Evolutionary conservation across 2,797 vertebrate genomes (phyloP).

Genomic region (Yasuhikotakia modesta): DNA sequence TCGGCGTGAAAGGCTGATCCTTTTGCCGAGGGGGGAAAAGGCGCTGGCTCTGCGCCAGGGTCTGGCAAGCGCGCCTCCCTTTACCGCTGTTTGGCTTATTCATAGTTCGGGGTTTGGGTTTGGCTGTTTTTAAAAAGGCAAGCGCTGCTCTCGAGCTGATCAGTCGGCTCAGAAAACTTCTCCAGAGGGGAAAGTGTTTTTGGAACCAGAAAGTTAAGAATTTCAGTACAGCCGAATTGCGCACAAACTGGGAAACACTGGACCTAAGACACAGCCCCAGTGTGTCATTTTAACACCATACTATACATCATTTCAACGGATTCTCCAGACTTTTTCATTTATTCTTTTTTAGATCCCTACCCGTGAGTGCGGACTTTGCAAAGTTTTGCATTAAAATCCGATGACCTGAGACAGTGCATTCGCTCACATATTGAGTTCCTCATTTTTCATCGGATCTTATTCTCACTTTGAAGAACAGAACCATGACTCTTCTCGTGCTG

Average conservation of each 20-base stretch:
- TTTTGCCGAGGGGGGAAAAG: slow-evolving; percentile 55
- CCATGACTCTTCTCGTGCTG: slow-evolving; percentile 76
- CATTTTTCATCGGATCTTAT: too few species aligned
- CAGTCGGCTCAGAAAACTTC: slow-evolving; percentile 96
- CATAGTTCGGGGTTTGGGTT: slow-evolving; percentile 82
- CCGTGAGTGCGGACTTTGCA: slow-evolving; percentile 64
- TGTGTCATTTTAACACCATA: slow-evolving; percentile 43
- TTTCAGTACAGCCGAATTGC: slow-evolving; percentile 64
- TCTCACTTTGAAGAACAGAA: slow-evolving; percentile 21
- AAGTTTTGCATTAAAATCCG: slow-evolving; percentile 67
- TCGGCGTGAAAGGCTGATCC: slow-evolving; percentile 74
- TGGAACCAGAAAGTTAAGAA: slow-evolving; percentile 73
- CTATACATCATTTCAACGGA: slow-evolving; percentile 58
- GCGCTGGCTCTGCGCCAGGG: slow-evolving; percentile 73
- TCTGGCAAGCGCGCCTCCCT: slow-evolving; percentile 83
- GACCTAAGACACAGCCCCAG: slow-evolving; percentile 43
- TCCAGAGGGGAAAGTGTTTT: slow-evolving; percentile 84
- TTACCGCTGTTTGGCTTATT: slow-evolving; percentile 76
- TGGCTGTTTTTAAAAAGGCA: slow-evolving; percentile 97
- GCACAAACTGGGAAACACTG: slow-evolving; percentile 63
- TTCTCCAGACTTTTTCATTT: slow-evolving; percentile 49
- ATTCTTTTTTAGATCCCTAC: slow-evolving; percentile 49
- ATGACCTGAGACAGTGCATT: slow-evolving; percentile 72
- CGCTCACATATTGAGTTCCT: slow-evolving; percentile 58
- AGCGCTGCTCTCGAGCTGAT: slow-evolving; percentile 85